Evolutionary conservation across 2,888 invertebrate species (phyloP).

Genomic region (Microctonus brassicae): DNA sequence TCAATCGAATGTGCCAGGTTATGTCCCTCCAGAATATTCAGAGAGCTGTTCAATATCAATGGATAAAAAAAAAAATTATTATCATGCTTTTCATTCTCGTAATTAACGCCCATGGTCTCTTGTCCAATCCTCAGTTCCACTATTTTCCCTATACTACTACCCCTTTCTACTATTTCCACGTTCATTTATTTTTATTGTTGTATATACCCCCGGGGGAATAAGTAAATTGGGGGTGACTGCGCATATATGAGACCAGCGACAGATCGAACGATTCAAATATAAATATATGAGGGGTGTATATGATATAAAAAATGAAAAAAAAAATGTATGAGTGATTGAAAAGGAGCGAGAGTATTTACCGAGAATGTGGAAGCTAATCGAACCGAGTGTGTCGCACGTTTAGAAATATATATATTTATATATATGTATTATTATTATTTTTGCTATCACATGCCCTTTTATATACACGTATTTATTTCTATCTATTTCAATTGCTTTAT

Average conservation of each 20-base stretch:
- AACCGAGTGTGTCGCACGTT: not conserved
- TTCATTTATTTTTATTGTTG: conserved; percentile 4
- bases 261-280: conserved; percentile 2
- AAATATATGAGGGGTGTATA: not conserved
- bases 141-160: not conserved
- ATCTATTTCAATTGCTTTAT: conserved; percentile 1
- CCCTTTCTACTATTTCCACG: not conserved
- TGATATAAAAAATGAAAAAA: not conserved
- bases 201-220: not conserved
- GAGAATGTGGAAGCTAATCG: not conserved
- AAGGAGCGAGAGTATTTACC: not conserved
- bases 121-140: not conserved
- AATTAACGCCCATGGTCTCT: conserved; percentile 7
- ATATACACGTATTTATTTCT: not conserved
- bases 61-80: conserved; percentile 7
- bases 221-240: not conserved
- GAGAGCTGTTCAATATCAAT: not conserved
- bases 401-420: conserved; percentile 2
- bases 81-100: not conserved
- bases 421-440: not conserved
- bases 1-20: not conserved
- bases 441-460: conserved; percentile 20
- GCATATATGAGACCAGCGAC: not conserved
- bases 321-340: not conserved
- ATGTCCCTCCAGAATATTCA: not conserved